These are phyloP conservation scores for Omphaloscelis lunosa DNA, from an alignment of 2,888 invertebrate genomes.

Conservation along the genomic window DNA sequence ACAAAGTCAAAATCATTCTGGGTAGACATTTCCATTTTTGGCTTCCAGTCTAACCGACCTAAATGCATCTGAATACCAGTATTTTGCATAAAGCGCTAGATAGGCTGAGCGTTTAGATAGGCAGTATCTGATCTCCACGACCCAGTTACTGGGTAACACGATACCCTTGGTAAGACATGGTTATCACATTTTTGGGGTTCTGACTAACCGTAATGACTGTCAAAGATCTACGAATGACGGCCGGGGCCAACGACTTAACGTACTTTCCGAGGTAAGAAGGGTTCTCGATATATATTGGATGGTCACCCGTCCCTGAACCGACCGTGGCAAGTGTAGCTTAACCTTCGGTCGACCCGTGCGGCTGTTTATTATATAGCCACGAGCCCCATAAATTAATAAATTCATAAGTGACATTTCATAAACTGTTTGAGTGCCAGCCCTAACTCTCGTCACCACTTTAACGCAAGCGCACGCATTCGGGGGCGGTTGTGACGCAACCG, in stretches of 20 bases:
- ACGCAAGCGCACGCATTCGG: constrained; percentile 54
- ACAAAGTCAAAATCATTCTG: neutral
- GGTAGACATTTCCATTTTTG: neutral
- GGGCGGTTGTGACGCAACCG: constrained; percentile 65
- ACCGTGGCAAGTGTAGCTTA: neutral
- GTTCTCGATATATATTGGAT: neutral
- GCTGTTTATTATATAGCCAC: no score
- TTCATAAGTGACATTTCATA: neutral
- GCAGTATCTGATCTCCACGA: no score
- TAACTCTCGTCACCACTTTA: constrained; percentile 41
- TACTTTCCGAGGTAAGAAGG: neutral
- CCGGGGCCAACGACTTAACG: neutral
- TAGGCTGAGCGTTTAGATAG: no score
- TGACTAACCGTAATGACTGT: no score
- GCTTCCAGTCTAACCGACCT: no score
- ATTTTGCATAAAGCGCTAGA: no score
- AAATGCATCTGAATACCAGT: no score
- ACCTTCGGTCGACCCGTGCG: neutral
- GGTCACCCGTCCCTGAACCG: neutral
- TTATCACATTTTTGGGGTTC: no score
- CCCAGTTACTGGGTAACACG: no score
- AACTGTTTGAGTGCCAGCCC: constrained; percentile 44
- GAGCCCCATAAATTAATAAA: neutral
- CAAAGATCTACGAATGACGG: neutral
- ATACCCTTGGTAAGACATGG: no score